These are phyloP conservation scores for Meandrusa payeni DNA, from an alignment of 2,888 invertebrate species.

Conservation along the genomic window DNA sequence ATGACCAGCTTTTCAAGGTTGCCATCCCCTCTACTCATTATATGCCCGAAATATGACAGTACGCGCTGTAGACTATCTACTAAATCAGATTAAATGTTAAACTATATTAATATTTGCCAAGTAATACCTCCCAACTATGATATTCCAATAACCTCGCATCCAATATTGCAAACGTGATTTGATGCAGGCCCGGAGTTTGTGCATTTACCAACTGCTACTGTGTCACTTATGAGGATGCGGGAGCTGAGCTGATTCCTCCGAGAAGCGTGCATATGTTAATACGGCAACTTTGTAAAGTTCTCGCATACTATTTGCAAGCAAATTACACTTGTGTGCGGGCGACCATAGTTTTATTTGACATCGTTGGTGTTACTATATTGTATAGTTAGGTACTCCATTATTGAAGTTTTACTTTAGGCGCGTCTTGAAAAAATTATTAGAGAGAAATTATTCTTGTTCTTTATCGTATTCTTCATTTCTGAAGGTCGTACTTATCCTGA, in stretches of 20 bases:
- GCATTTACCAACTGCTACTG: slow-evolving; percentile 43
- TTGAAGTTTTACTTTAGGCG: no score
- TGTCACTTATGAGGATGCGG: slow-evolving; percentile 31
- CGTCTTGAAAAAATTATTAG: no score
- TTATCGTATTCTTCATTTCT: no score
- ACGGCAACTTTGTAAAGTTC: slow-evolving; percentile 30
- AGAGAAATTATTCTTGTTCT: no score
- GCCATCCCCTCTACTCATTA: no score
- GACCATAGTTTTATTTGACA: slow-evolving; percentile 24
- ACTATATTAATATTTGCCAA: slow-evolving; percentile 1
- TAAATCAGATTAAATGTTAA: no score
- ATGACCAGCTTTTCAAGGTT: no score
- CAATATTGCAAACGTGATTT: slow-evolving; percentile 20
- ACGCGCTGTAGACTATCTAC: no score
- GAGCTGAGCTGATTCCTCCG: slow-evolving; percentile 27
- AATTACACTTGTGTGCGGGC: slow-evolving; percentile 29
- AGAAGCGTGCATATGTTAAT: slow-evolving; percentile 33
- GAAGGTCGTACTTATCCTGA: no score
- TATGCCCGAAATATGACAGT: no score
- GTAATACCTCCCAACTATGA: slow-evolving; percentile 1
- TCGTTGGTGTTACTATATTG: background rate
- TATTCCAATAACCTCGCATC: slow-evolving; percentile 20
- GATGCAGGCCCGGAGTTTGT: slow-evolving; percentile 40
- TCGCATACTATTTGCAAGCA: slow-evolving; percentile 31
- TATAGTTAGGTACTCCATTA: no score